These are phyloP conservation scores for Pseudanteris insignis DNA, from an alignment of 2,888 invertebrate genomes.

Conservation along the genomic window DNA sequence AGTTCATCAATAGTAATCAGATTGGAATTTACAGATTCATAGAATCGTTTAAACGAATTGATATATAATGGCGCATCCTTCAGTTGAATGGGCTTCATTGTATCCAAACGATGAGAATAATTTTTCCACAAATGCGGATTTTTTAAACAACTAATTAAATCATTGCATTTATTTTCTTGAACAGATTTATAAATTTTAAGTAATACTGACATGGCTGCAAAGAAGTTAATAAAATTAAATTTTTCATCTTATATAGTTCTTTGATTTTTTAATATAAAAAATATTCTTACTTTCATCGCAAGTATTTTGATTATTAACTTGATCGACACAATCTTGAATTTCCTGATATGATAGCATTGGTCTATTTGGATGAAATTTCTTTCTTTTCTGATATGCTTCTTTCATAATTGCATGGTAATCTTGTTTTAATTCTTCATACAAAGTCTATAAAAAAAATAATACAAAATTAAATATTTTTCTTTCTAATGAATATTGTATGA, in stretches of 20 bases:
- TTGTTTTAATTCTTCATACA: slow-evolving; percentile 69
- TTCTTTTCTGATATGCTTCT: slow-evolving; percentile 68
- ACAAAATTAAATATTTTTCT: slow-evolving; percentile 1
- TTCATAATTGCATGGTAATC: slow-evolving; percentile 69
- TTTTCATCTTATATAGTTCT: background rate
- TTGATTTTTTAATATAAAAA: background rate
- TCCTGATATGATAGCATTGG: slow-evolving; percentile 74
- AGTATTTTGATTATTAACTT: slow-evolving; percentile 70
- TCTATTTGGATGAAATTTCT: slow-evolving; percentile 67
- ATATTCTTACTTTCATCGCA: slow-evolving; percentile 68
- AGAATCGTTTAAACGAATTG: slow-evolving; percentile 68
- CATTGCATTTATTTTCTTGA: slow-evolving; percentile 68
- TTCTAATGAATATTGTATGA: background rate
- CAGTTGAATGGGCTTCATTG: slow-evolving; percentile 65
- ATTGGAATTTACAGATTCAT: slow-evolving; percentile 67
- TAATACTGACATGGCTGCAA: slow-evolving; percentile 68
- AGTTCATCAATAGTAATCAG: slow-evolving; percentile 73
- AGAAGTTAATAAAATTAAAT: slow-evolving; percentile 5
- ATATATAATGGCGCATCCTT: slow-evolving; percentile 70
- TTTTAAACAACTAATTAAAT: slow-evolving; percentile 68
- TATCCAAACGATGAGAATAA: slow-evolving; percentile 58
- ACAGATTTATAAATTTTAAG: slow-evolving; percentile 72
- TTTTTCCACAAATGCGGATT: slow-evolving; percentile 60
- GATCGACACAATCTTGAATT: slow-evolving; percentile 74
- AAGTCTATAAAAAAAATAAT: slow-evolving; percentile 63